These are phyloP conservation scores for Laticauda laticaudata DNA, from an alignment of 2,113 vertebrate species.

Conservation along the genomic window DNA sequence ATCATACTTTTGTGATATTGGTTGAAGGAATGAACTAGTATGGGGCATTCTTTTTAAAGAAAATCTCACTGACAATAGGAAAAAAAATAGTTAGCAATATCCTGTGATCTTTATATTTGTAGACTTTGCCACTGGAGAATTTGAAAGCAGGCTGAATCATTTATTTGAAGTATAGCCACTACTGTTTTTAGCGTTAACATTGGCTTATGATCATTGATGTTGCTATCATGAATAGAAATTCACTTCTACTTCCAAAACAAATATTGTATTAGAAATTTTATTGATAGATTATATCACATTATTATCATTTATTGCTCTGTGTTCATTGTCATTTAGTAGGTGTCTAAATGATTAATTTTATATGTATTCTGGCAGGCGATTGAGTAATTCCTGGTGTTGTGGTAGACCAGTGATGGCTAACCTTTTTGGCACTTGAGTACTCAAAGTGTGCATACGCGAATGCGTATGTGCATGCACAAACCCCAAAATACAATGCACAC, in stretches of 20 bases:
- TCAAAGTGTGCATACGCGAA: too few relatives aligned
- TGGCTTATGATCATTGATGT: neutral
- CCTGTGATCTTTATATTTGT: constrained; percentile 10
- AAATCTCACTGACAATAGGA: neutral
- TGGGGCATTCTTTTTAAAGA: neutral
- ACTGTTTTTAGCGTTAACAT: neutral
- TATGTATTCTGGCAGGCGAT: neutral
- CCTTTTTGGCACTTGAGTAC: too few relatives aligned
- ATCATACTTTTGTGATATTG: constrained; percentile 22
- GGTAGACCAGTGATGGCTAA: neutral
- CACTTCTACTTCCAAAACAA: neutral
- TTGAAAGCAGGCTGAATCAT: neutral
- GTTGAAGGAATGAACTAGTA: constrained; percentile 17
- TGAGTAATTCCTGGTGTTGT: neutral
- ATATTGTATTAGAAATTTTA: neutral
- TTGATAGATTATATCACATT: neutral
- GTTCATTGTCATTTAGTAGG: neutral
- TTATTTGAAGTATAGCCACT: neutral
- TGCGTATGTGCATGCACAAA: too few relatives aligned
- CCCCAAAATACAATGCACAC: too few relatives aligned
- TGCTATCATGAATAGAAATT: neutral
- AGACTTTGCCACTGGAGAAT: constrained; percentile 13
- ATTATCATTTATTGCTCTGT: neutral
- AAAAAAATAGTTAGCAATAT: constrained; percentile 15
- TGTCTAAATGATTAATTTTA: neutral